Evolutionary conservation across 92 coral and sea anemone species (phyloP).

Genomic region (Meandrina meandrites): DNA sequence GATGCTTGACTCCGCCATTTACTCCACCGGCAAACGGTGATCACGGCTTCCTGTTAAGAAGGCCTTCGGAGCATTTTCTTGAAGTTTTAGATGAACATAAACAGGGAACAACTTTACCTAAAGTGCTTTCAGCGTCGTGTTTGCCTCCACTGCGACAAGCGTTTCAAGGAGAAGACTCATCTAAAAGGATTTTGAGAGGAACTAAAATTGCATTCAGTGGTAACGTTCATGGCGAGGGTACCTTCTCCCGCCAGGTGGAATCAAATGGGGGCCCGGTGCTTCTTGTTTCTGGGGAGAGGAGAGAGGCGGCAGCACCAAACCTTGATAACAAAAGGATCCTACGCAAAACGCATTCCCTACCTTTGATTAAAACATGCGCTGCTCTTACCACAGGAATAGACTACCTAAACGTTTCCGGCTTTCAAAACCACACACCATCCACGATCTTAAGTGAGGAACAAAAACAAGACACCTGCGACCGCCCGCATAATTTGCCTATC

Average conservation of each 20-base stretch:
- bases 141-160: slow-evolving; percentile 30
- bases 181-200: neutral
- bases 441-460: slow-evolving; percentile 11
- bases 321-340: neutral
- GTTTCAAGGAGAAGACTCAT: slow-evolving; percentile 11
- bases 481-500: neutral
- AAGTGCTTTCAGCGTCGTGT: slow-evolving; percentile 4
- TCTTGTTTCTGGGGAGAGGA: neutral
- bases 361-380: slow-evolving; percentile 28
- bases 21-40: slow-evolving; percentile 20
- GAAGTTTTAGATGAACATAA: slow-evolving; percentile 35
- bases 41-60: slow-evolving; percentile 2
- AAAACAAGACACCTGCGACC: neutral
- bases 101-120: neutral
- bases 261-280: neutral
- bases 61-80: slow-evolving; percentile 51
- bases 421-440: slow-evolving; percentile 23
- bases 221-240: neutral
- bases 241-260: slow-evolving; percentile 2
- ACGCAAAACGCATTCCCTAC: slow-evolving; percentile 37
- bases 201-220: slow-evolving; percentile 16
- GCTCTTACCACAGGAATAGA: slow-evolving; percentile 5
- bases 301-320: neutral
- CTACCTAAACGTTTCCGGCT: neutral
- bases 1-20: slow-evolving; percentile 26